Conservation (phyloP, 2,888 invertebrate species). For the Volucella inflata region DNA sequence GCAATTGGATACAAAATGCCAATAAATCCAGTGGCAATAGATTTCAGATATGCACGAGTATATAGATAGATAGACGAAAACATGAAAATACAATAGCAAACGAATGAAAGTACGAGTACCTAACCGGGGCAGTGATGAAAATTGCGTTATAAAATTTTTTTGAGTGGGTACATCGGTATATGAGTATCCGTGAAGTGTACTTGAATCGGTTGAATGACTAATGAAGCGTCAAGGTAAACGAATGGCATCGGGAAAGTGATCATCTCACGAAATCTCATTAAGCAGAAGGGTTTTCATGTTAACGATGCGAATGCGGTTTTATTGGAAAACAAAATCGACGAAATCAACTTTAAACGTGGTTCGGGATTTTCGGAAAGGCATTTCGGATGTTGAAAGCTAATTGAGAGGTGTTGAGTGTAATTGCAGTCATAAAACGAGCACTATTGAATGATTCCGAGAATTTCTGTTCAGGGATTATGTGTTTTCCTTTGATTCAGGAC, state of each 20-base stretch:
- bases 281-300: conserved; percentile 16
- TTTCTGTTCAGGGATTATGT: too few relatives aligned
- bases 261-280: conserved; percentile 41
- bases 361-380: not conserved
- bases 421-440: too few relatives aligned
- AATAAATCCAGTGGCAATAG: conserved; percentile 51
- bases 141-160: not conserved
- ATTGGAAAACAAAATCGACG: conserved; percentile 13
- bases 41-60: too few relatives aligned
- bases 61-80: not conserved
- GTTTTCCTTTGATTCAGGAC: too few relatives aligned
- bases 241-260: conserved; percentile 46
- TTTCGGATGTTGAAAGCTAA: not conserved
- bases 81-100: conserved; percentile 19
- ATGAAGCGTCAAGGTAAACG: conserved; percentile 45
- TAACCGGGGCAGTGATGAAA: conserved; percentile 10
- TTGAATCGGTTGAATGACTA: conserved; percentile 49
- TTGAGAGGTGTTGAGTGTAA: too few relatives aligned
- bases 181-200: not conserved
- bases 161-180: not conserved
- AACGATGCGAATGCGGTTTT: conserved; percentile 9
- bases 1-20: conserved; percentile 60
- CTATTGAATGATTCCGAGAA: too few relatives aligned
- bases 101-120: conserved; percentile 29
- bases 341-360: not conserved